Evolutionary conservation across 2,113 vertebrate genomes (phyloP).

Genomic region (Cynopterus brachyotis): DNA sequence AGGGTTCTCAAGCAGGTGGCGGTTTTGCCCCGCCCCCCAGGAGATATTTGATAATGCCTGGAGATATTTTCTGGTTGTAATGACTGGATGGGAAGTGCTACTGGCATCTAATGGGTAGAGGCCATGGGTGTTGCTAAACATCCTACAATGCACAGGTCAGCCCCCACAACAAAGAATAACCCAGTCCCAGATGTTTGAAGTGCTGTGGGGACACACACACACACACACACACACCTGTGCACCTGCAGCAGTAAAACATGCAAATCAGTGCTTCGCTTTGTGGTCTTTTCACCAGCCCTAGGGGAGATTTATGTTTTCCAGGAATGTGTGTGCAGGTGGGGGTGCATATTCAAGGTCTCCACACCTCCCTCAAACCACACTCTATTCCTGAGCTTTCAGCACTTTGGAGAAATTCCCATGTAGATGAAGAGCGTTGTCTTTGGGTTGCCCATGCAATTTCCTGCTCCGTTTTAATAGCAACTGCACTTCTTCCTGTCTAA

Average conservation of each 20-base stretch:
- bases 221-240: neutral
- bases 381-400: neutral
- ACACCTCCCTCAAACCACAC: neutral
- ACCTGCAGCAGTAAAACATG: neutral
- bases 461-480: neutral
- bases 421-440: neutral
- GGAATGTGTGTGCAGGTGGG: neutral
- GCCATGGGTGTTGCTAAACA: neutral
- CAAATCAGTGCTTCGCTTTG: neutral
- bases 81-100: neutral
- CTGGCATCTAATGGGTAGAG: neutral
- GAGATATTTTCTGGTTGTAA: neutral
- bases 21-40: neutral
- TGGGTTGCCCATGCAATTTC: neutral
- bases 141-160: neutral
- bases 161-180: neutral
- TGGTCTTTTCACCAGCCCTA: neutral
- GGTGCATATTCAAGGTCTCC: neutral
- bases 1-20: neutral
- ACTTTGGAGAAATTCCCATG: neutral
- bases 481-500: neutral
- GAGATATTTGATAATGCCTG: neutral
- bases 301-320: neutral
- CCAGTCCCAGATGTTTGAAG: neutral
- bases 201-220: neutral